Conservation (phyloP, 2,888 invertebrate genomes). For the Choreutis nemorana region DNA sequence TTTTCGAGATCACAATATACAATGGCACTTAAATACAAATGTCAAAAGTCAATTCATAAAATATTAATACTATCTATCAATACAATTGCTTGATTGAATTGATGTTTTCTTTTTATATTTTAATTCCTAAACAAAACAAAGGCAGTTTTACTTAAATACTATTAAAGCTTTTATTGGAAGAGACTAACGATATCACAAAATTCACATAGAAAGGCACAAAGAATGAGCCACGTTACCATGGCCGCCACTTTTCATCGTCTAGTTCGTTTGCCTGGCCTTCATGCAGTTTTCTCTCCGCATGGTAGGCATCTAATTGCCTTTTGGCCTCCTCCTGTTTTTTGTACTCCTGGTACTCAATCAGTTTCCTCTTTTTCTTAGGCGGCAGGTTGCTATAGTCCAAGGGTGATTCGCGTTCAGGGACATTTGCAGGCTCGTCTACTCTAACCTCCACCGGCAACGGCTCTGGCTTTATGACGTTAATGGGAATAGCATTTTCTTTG, state of each 20-base stretch:
- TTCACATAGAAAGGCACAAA: conserved; percentile 5
- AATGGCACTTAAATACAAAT: conserved; percentile 43
- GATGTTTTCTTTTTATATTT: too few species aligned
- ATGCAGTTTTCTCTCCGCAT: conserved; percentile 39
- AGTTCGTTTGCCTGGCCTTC: conserved; percentile 35
- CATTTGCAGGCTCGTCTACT: conserved; percentile 29
- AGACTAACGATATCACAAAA: conserved; percentile 48
- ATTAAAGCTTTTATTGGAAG: conserved; percentile 65
- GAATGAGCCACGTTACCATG: conserved; percentile 29
- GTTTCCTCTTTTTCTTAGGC: conserved; percentile 62
- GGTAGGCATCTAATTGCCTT: conserved; percentile 46
- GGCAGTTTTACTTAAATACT: too few species aligned
- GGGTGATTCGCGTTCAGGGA: conserved; percentile 57
- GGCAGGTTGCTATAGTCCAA: conserved; percentile 63
- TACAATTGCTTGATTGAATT: too few species aligned
- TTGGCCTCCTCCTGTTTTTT: conserved; percentile 60
- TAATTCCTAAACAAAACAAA: too few species aligned
- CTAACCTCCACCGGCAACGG: conserved; percentile 30
- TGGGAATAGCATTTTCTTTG: conserved; percentile 25
- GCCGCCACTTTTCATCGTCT: conserved; percentile 51
- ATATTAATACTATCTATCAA: too few species aligned
- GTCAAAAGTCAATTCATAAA: conserved; percentile 15
- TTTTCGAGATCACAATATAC: conserved; percentile 53
- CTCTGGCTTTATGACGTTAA: conserved; percentile 21
- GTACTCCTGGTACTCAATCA: conserved; percentile 61